Evolutionary conservation across 2,797 vertebrate genomes (phyloP), one percentile per base, ranked within the genome.

Genomic region (Apogon talboti): DNA sequence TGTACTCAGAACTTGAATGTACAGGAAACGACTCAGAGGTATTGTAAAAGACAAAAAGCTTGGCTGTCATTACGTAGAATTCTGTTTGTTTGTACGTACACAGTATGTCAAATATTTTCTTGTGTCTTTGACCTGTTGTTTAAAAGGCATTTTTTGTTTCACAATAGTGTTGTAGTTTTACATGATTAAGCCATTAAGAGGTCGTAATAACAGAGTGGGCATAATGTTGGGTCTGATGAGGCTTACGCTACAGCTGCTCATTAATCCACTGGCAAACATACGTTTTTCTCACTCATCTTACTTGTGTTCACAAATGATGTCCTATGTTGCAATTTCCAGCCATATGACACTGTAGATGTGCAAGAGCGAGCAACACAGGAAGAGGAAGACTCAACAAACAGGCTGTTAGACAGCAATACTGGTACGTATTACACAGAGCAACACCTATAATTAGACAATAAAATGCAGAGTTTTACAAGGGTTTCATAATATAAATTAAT

Each of bases 311-410:
- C 50, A 46, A 71, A 82, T 56, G 9, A 21, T 62, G 52, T 54
- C 53, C 70, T 79, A 52, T 90, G 80, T 90, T 91, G 88, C 82
- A 88, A 92, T 78, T 74, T 85, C 54, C 71, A 94, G 92, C 69
- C 86, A 89, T 83, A 84, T 89, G 90, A 91, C 75, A 57, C 69
- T 46, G 78, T 66, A 50, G 78, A 82, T 64, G 76, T 56, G 43
- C 71, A 79, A 73, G 65, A 87, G 11, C 50, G 54, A 1, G 35
- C 49, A 18, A 85, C 41, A 73, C 79, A 81, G 82, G 87, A 88
- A 83, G 71, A 87, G 69, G 78, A 89, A 73, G 78, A 79, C 14
- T 58, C 74, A 37, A 12, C 72, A 24, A 66, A 46, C 1, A 55
- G 59, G 62, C 62, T 58, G 53, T 21, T 44, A 66, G 53, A 71